Conservation (phyloP, 2,888 invertebrate species). For the Caradrina clavipalpis region DNA sequence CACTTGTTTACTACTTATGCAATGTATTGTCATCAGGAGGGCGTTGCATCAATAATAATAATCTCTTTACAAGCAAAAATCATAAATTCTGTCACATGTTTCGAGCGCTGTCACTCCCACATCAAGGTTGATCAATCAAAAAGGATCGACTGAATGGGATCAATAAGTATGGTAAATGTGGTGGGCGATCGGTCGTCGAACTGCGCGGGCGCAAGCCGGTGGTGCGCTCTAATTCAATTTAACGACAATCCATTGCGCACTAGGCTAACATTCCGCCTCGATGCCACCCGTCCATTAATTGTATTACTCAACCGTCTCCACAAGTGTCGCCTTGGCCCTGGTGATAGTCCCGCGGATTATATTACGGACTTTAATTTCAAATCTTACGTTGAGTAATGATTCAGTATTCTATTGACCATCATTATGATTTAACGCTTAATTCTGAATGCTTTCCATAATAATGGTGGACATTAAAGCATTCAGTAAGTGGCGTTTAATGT, state of each 20-base stretch:
- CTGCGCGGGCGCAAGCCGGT: slow-evolving; percentile 88
- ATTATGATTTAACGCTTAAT: slow-evolving; percentile 73
- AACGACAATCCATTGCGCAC: slow-evolving; percentile 86
- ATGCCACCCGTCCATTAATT: slow-evolving; percentile 72
- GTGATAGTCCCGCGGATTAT: slow-evolving; percentile 54
- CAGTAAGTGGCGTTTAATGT: slow-evolving; percentile 69
- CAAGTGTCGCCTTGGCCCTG: slow-evolving; percentile 70
- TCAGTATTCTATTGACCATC: slow-evolving; percentile 68
- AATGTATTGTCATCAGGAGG: slow-evolving; percentile 54
- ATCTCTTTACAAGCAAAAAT: slow-evolving; percentile 62
- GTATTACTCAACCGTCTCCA: slow-evolving; percentile 76
- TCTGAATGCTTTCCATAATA: slow-evolving; percentile 64
- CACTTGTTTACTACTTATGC: slow-evolving; percentile 55
- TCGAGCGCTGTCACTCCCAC: slow-evolving; percentile 83
- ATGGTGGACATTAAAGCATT: slow-evolving; percentile 66
- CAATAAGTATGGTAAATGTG: slow-evolving; percentile 84
- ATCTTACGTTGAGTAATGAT: slow-evolving; percentile 68
- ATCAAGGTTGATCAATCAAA: slow-evolving; percentile 84
- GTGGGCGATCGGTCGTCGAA: slow-evolving; percentile 91
- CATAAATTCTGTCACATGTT: slow-evolving; percentile 65
- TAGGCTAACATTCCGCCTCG: slow-evolving; percentile 73
- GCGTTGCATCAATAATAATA: slow-evolving; percentile 66
- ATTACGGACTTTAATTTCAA: slow-evolving; percentile 74
- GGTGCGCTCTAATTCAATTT: slow-evolving; percentile 89
- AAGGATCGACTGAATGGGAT: slow-evolving; percentile 88